phyloP scores from a whole-genome alignment of 2,113 vertebrate species.

The Oncorhynchus nerka region DNA sequence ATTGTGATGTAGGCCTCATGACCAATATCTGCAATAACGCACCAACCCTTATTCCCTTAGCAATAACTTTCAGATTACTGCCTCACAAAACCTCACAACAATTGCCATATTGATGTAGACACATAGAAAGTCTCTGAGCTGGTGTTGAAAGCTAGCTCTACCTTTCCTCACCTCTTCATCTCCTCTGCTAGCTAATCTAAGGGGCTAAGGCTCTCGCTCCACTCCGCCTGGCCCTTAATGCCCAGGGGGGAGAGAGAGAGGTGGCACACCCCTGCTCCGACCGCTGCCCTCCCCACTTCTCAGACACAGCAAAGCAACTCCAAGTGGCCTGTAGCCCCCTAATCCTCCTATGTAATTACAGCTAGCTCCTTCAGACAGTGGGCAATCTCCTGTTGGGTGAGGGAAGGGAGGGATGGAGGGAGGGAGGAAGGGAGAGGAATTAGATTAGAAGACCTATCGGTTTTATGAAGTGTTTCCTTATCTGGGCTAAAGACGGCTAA shows the following conservation, averaged over 20 bases:
- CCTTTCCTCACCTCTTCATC: conserved; percentile 45
- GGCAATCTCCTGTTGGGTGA: conserved; percentile 30
- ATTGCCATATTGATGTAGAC: background rate
- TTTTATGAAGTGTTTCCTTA: conserved; percentile 67
- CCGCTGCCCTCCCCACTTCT: conserved; percentile 40
- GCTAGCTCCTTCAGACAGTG: conserved; percentile 57
- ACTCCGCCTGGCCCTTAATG: conserved; percentile 27
- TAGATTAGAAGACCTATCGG: conserved; percentile 69
- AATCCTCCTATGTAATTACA: conserved; percentile 77
- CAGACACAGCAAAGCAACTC: conserved; percentile 56
- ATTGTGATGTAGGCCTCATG: no score
- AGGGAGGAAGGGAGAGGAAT: conserved; percentile 46
- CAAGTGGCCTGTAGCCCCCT: conserved; percentile 66
- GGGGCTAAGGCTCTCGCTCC: conserved; percentile 15
- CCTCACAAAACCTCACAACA: background rate
- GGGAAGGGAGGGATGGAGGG: conserved; percentile 45
- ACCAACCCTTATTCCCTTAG: no score
- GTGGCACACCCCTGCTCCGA: conserved; percentile 37
- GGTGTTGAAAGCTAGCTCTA: background rate
- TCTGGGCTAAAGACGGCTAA: conserved; percentile 59
- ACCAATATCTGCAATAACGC: no score
- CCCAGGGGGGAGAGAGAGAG: conserved; percentile 12
- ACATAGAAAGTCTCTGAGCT: background rate
- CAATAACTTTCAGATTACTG: background rate
- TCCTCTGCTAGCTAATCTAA: conserved; percentile 24